phyloP scores from a whole-genome alignment of 2,888 invertebrate species.

The Cryptus viduatorius region DNA sequence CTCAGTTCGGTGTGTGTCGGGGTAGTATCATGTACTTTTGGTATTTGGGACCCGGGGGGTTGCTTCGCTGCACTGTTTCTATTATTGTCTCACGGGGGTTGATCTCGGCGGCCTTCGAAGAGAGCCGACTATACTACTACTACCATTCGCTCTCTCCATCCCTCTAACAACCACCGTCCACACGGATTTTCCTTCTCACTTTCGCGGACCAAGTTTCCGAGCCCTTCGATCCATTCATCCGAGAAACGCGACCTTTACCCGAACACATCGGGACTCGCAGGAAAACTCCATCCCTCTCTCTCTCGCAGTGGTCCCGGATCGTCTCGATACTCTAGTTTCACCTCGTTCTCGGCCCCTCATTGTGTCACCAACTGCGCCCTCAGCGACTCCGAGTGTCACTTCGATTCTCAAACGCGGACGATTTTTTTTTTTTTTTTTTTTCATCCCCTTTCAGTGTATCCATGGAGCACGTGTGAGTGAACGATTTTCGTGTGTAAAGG shows the following conservation, averaged over 20 bases:
- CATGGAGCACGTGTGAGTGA: background rate
- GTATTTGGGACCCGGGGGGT: conserved; percentile 77
- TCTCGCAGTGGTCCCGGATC: conserved; percentile 10
- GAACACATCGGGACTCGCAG: conserved; percentile 37
- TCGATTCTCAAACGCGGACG: conserved; percentile 60
- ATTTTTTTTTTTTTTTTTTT: conserved; percentile 29
- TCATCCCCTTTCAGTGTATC: background rate
- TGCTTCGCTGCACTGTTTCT: conserved; percentile 80
- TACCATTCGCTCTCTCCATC: conserved; percentile 26
- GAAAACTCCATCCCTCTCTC: conserved; percentile 37
- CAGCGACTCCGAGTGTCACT: conserved; percentile 68
- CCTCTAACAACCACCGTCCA: background rate
- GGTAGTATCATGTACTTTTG: conserved; percentile 78
- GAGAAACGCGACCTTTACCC: conserved; percentile 52
- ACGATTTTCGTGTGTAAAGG: conserved; percentile 4
- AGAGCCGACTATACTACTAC: conserved; percentile 29
- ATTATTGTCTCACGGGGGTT: conserved; percentile 83
- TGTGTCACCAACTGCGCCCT: conserved; percentile 61
- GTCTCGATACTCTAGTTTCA: conserved; percentile 9
- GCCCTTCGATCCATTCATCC: conserved; percentile 65
- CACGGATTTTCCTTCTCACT: conserved; percentile 16
- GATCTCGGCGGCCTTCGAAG: conserved; percentile 64
- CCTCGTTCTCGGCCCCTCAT: conserved; percentile 57
- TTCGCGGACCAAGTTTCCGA: conserved; percentile 20
- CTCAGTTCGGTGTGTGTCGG: conserved; percentile 12